phyloP scores from a whole-genome alignment of 2,888 invertebrate species.

The Acleris literana region DNA sequence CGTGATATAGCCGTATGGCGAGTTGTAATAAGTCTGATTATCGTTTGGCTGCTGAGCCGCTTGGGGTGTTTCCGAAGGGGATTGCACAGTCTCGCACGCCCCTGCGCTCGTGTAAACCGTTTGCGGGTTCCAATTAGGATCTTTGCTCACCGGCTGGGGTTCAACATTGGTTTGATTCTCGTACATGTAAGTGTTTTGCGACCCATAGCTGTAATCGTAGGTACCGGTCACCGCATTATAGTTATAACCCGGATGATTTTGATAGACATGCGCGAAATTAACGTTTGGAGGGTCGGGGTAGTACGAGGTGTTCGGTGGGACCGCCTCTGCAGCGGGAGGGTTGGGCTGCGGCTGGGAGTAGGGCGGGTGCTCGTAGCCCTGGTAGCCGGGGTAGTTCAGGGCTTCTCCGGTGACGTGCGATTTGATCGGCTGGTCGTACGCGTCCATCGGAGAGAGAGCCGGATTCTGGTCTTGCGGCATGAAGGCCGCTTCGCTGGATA shows the following conservation, averaged over 20 bases:
- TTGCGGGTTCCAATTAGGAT: slow-evolving; percentile 57
- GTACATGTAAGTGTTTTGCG: slow-evolving; percentile 73
- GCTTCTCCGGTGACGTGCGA: slow-evolving; percentile 76
- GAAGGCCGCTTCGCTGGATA: slow-evolving; percentile 49
- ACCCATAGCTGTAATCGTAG: slow-evolving; percentile 86
- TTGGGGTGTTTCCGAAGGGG: slow-evolving; percentile 69
- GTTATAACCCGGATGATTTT: slow-evolving; percentile 85
- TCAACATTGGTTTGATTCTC: slow-evolving; percentile 53
- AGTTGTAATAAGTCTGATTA: slow-evolving; percentile 71
- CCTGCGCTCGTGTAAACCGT: slow-evolving; percentile 79
- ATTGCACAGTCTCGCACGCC: slow-evolving; percentile 70
- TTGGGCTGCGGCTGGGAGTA: slow-evolving; percentile 49
- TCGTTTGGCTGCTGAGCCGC: slow-evolving; percentile 47
- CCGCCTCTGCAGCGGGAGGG: slow-evolving; percentile 36
- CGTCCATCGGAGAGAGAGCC: slow-evolving; percentile 60
- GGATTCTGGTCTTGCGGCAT: slow-evolving; percentile 43
- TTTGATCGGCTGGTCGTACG: slow-evolving; percentile 71
- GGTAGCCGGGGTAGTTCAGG: slow-evolving; percentile 46
- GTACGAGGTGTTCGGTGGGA: slow-evolving; percentile 48
- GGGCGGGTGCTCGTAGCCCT: slow-evolving; percentile 41
- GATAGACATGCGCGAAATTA: slow-evolving; percentile 61
- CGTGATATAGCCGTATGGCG: slow-evolving; percentile 78
- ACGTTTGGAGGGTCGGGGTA: slow-evolving; percentile 51
- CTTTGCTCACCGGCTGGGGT: slow-evolving; percentile 52
- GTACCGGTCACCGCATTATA: slow-evolving; percentile 81